Evolutionary conservation across 1,140 invertebrate genomes (phyloP).

Genomic region (Trypoxylus dichotomus): DNA sequence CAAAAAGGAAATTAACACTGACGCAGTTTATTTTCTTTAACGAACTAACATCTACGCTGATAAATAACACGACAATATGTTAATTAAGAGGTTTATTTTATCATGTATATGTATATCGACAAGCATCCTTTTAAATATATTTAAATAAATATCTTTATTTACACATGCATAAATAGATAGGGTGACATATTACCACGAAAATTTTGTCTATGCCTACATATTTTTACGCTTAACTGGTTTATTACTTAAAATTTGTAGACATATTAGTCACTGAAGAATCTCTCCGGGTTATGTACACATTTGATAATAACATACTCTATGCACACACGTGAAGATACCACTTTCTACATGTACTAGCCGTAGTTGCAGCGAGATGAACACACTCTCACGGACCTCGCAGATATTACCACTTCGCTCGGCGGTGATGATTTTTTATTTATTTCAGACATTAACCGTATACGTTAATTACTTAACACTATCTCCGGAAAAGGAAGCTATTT

Average conservation of each 20-base stretch:
- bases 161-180: too few species aligned
- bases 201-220: not conserved
- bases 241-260: not conserved
- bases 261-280: slow-evolving; percentile 7
- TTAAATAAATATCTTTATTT: too few species aligned
- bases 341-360: not conserved
- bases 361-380: not conserved
- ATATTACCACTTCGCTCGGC: not conserved
- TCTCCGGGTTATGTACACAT: not conserved
- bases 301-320: not conserved
- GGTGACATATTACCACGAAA: not conserved
- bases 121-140: too few species aligned
- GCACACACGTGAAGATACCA: not conserved
- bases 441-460: not conserved
- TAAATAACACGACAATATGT: too few species aligned
- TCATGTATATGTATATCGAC: too few species aligned
- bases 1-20: too few species aligned
- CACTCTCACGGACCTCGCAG: not conserved
- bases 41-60: too few species aligned
- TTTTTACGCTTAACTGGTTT: not conserved
- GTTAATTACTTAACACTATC: not conserved
- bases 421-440: not conserved
- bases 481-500: not conserved
- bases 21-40: too few species aligned
- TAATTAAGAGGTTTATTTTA: too few species aligned